phyloP scores from a whole-genome alignment of 1,140 invertebrate genomes.

The Papilio glaucus region DNA sequence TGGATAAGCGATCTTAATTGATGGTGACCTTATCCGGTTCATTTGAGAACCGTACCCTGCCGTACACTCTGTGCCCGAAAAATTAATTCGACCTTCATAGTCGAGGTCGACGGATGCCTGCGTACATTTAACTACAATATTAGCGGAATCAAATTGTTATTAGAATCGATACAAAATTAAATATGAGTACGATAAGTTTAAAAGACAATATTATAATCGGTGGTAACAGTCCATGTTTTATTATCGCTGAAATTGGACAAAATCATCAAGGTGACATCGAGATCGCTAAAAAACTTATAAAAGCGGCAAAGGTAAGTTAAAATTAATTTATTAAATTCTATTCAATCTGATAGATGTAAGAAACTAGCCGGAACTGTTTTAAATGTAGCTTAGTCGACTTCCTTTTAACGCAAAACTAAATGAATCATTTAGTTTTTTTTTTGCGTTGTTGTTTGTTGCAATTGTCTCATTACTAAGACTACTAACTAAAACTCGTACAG shows the following conservation, averaged over 20 bases:
- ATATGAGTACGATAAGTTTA: conserved; percentile 76
- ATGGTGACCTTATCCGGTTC: neutral
- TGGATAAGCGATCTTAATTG: neutral
- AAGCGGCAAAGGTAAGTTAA: conserved; percentile 87
- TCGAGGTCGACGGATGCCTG: neutral
- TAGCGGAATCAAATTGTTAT: neutral
- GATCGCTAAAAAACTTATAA: conserved; percentile 88
- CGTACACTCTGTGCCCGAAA: neutral
- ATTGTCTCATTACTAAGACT: too few relatives aligned
- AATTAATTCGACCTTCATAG: conserved; percentile 11
- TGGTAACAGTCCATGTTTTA: conserved; percentile 83
- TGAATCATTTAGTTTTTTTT: too few relatives aligned
- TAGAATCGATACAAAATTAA: conserved; percentile 39
- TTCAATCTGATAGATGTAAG: neutral
- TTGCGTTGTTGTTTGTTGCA: too few relatives aligned
- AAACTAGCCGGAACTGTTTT: neutral
- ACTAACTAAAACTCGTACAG: too few relatives aligned
- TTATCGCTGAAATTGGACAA: conserved; percentile 93
- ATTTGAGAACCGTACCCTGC: neutral
- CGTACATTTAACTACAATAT: neutral
- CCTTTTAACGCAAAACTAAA: neutral
- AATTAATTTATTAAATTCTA: conserved; percentile 1
- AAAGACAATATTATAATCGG: conserved; percentile 71
- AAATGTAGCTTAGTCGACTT: conserved; percentile 31
- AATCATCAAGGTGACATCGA: conserved; percentile 91